These are phyloP conservation scores for Beroe ovata DNA, from an alignment of 37 sponge, comb jelly and placozoan species.

Conservation along the genomic window DNA sequence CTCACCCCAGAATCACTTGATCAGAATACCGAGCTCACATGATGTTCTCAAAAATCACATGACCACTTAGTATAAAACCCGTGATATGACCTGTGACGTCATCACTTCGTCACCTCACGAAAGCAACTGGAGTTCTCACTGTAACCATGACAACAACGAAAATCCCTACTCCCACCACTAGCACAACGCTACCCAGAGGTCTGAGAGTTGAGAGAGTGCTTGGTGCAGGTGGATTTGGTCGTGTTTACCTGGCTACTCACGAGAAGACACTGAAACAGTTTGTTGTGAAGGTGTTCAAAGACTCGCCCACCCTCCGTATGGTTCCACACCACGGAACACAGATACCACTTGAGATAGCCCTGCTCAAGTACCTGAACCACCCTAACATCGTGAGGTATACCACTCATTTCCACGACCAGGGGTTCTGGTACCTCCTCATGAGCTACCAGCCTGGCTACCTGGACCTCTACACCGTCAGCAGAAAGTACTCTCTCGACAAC, in stretches of 20 bases:
- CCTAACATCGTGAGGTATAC: slow-evolving; percentile 29
- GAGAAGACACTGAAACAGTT: neutral
- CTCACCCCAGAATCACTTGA: no score
- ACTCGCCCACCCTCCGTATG: neutral
- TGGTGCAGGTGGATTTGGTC: slow-evolving; percentile 1
- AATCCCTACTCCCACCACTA: no score
- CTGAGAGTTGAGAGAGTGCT: neutral
- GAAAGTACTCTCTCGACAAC: neutral
- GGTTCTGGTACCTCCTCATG: slow-evolving; percentile 53
- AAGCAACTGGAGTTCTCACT: no score
- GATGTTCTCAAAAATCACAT: no score
- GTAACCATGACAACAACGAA: no score
- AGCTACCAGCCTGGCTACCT: slow-evolving; percentile 16
- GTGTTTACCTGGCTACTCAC: slow-evolving; percentile 28
- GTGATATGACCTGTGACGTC: no score
- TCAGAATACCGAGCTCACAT: no score
- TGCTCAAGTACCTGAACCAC: slow-evolving; percentile 4
- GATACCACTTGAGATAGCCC: slow-evolving; percentile 48
- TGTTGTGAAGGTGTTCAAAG: slow-evolving; percentile 24
- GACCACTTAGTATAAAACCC: no score
- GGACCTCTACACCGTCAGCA: slow-evolving; percentile 14
- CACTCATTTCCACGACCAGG: slow-evolving; percentile 27
- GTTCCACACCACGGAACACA: neutral
- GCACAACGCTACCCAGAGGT: slow-evolving; percentile 28
- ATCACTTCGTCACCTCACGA: no score